phyloP scores from a whole-genome alignment of 2,888 invertebrate genomes.

The Stegana nigrithorax region DNA sequence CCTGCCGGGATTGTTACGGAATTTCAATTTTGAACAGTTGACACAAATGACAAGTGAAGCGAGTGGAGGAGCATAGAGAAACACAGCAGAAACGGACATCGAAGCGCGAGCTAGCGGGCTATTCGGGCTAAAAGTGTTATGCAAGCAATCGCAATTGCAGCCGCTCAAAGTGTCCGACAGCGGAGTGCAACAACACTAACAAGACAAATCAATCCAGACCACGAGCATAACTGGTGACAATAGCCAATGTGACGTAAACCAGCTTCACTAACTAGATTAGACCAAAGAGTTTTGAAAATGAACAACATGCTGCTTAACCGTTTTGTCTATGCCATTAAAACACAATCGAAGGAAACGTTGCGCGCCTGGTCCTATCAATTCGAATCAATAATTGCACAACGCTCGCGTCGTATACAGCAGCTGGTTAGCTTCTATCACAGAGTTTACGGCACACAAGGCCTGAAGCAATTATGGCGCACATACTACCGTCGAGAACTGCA shows the following conservation, averaged over 20 bases:
- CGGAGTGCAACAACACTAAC: conserved; percentile 22
- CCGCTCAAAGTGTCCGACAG: background rate
- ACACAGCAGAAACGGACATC: conserved; percentile 21
- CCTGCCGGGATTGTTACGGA: no score
- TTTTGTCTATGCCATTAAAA: conserved; percentile 65
- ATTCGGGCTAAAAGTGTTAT: conserved; percentile 39
- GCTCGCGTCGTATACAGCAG: conserved; percentile 74
- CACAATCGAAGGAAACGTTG: conserved; percentile 70
- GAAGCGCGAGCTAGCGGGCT: conserved; percentile 25
- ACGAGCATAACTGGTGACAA: no score
- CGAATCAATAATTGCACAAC: conserved; percentile 73
- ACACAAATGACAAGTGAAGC: background rate
- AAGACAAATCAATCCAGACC: conserved; percentile 28
- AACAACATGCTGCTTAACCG: conserved; percentile 54
- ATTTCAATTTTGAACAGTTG: background rate
- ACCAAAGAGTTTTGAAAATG: background rate
- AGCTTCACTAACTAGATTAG: background rate
- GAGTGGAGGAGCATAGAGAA: background rate
- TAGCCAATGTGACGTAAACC: background rate
- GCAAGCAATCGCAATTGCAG: no score
- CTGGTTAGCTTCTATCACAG: conserved; percentile 74
- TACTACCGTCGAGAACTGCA: conserved; percentile 63
- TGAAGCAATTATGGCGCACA: conserved; percentile 71
- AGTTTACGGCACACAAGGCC: conserved; percentile 74
- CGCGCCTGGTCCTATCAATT: conserved; percentile 72